These are phyloP conservation scores for Emys orbicularis DNA, from an alignment of 2,797 vertebrate genomes.

Conservation along the genomic window DNA sequence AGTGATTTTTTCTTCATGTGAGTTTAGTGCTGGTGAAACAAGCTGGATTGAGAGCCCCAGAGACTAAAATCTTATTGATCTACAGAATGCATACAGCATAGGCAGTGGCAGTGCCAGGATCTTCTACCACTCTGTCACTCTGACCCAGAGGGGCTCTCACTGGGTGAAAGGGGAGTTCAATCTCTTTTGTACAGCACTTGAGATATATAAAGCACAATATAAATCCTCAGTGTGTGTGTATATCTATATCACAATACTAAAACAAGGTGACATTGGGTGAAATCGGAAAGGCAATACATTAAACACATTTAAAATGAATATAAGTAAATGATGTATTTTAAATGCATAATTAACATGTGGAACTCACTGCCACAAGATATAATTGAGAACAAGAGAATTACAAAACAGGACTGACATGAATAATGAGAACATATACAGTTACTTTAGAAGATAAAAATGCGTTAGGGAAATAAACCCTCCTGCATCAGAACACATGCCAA, in stretches of 20 bases:
- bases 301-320: accelerated
- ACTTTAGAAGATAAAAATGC: neutral
- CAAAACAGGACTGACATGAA: neutral
- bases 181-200: accelerated
- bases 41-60: neutral
- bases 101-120: neutral
- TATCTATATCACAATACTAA: neutral
- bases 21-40: neutral
- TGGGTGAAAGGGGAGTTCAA: neutral
- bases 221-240: neutral
- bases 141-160: constrained; percentile 38
- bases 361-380: neutral
- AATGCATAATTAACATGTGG: neutral
- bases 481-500: neutral
- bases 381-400: neutral
- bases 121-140: neutral
- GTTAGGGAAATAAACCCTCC: neutral
- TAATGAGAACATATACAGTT: neutral
- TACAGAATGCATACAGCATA: neutral
- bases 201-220: neutral
- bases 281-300: neutral
- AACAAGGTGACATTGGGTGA: neutral
- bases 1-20: neutral
- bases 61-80: neutral
- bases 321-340: neutral